Evolutionary conservation across 2,888 invertebrate species (phyloP).

Genomic region (Trissonchulus latispiculum): DNA sequence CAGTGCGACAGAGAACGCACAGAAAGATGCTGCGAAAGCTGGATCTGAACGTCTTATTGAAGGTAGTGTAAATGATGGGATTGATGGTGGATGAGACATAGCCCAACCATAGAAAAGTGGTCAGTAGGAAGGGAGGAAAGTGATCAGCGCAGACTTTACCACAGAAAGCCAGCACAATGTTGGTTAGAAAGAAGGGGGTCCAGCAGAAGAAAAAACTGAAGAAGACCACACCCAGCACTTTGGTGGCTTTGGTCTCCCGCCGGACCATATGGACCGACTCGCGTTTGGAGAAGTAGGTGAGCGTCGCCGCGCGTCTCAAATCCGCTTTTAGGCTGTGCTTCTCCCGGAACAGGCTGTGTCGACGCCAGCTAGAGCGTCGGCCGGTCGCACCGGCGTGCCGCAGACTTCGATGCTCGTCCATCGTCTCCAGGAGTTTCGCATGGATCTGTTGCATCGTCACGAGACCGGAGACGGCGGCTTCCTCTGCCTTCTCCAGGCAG

Average conservation of each 20-base stretch:
- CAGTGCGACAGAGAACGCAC: background rate
- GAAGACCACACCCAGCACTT: constrained; percentile 84
- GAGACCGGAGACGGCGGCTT: constrained; percentile 3
- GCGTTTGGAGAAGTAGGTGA: constrained; percentile 2
- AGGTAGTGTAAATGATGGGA: constrained; percentile 88
- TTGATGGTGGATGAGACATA: constrained; percentile 89
- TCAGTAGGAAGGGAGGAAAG: constrained; percentile 62
- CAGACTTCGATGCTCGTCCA: background rate
- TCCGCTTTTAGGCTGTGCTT: background rate
- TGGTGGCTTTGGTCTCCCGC: constrained; percentile 78
- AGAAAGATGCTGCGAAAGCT: constrained; percentile 54
- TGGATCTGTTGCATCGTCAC: background rate
- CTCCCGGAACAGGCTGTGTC: background rate
- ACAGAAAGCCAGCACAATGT: constrained; percentile 71
- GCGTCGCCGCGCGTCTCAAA: constrained; percentile 6
- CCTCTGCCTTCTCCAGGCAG: background rate
- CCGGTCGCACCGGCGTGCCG: background rate
- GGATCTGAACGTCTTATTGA: constrained; percentile 82
- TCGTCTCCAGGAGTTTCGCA: background rate
- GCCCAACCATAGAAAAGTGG: constrained; percentile 80
- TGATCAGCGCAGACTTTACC: constrained; percentile 57
- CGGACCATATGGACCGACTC: constrained; percentile 27
- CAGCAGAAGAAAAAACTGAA: constrained; percentile 85
- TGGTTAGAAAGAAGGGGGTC: constrained; percentile 89
- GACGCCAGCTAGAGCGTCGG: background rate